Evolutionary conservation across 2,797 vertebrate species (phyloP), one percentile per base, ranked within the genome.

Genomic region (Calcarius lapponicus): DNA sequence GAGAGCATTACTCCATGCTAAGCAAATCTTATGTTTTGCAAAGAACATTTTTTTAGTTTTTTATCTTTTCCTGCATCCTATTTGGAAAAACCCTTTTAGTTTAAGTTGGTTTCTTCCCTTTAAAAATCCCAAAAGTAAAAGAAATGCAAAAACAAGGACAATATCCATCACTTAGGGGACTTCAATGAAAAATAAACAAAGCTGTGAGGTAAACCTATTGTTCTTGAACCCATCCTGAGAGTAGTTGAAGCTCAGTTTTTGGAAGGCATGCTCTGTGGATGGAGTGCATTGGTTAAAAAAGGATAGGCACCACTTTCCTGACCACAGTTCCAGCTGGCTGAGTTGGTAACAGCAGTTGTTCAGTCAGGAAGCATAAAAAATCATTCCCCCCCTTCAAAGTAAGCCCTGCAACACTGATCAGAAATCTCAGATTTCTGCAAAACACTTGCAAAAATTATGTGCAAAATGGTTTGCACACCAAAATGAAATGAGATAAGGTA

Each of bases 81-180:
- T 62, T 45, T 72, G 40, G 31, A 36, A 4, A 31, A 5, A 32
- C 5, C 1, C 1, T 32, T 34, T n/a, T 6, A 2, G 7, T 36
- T 85, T 64, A 58, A 64, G 10, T 42, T 54, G 8, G 11, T 70
- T 78, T 10, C 8, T 86, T 91, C 38, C 7, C 20, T 80, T 67
- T 58, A 32, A 82, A 82, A 91, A 86, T 24, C 36, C 10, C 4
- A 0, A 51, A 47, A 88, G 21, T 0, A 2, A 88, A 86, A 67
- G 18, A 15, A 8, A 22, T 48, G 7, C 8, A 54, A 36, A 47
- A 67, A 45, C 16, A 60, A 12, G 26, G 53, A 20, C 4, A 54
- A 4, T 11, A 72, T 69, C 29, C 10, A 19, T 62, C 25, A 75
- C 40, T 84, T 72, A 43, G 14, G 47, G 10, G 14, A 1, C 9